Base-by-base conservation (phyloP, 2,797 vertebrate species). In the Acanthiza pusilla region DNA sequence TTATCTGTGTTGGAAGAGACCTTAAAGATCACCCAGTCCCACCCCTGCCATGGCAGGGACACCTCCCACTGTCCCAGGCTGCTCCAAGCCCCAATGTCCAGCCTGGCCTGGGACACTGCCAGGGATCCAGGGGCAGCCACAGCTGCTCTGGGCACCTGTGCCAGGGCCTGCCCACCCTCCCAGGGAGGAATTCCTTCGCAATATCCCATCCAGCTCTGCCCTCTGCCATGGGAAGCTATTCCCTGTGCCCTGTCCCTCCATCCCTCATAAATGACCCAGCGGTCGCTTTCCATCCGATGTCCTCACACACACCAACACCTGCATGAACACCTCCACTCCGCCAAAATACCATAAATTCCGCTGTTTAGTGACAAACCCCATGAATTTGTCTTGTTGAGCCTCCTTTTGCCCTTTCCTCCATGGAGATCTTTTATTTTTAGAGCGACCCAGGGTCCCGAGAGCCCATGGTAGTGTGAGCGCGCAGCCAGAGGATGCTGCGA, bases 21-120 rank as follows among this genome's bases (percentile, higher is more conserved):
- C 17, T 4, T 0, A 7, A 53, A 67, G 0, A 8, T 8, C 25
- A 4, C 0, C 6, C 1, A 1, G 3, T 13, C 0, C 23, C n/a
- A 38, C 7, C 19, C 45, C 53, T 2, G 38, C 13, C 51, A 32
- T 20, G 66, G 40, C 42, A 78, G 50, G 66, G 58, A 72, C 66
- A 17, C 60, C 45, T 88, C 0, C 61, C 76, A 30, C 68, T 51
- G 48, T 11, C n/a, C 68, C 85, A 88, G 53, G 17, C 5, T 15
- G 60, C 22, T 57, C 67, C 66, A 4, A 87, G 7, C 29, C 45
- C 61, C 40, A 66, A 0, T 13, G 9, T 54, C 47, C 76, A 74
- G 0, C 47, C 61, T 47, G 68, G n/a, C 47, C 61, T 53, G 11
- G 54, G 76, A 22, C 85, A 60, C 53, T 88, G n/a, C 29, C 76